phyloP scores from a whole-genome alignment of 2,888 invertebrate species.

The Trichopria drosophilae region DNA sequence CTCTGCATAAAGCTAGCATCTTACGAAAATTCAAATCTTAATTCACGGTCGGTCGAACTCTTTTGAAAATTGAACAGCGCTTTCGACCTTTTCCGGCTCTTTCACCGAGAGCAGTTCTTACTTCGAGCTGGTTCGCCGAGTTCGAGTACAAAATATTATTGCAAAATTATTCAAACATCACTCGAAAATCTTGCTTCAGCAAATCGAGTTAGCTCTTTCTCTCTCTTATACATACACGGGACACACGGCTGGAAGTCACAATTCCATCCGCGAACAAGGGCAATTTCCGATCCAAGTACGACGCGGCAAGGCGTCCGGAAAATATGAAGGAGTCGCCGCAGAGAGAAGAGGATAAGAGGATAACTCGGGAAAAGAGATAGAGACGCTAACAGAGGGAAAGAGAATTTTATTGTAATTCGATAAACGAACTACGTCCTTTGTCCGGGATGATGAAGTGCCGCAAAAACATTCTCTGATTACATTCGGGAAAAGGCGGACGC shows the following conservation, averaged over 20 bases:
- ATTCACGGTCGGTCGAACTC: too few relatives aligned
- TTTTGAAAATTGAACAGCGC: too few relatives aligned
- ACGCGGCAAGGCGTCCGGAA: constrained; percentile 17
- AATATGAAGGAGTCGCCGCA: constrained; percentile 5
- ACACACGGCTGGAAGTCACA: constrained; percentile 1
- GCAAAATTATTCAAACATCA: constrained; percentile 41
- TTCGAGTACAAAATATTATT: constrained; percentile 37
- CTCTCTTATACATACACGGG: constrained; percentile 7
- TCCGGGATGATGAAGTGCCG: too few relatives aligned
- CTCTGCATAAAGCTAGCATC: too few relatives aligned
- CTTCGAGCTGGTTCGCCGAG: constrained; percentile 3
- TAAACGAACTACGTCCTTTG: too few relatives aligned
- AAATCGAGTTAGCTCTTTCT: constrained; percentile 26
- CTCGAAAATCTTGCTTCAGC: constrained; percentile 23
- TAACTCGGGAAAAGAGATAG: too few relatives aligned
- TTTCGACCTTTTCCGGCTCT: too few relatives aligned
- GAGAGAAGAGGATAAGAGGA: too few relatives aligned
- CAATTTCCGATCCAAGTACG: constrained; percentile 15
- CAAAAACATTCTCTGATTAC: too few relatives aligned
- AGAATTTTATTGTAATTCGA: constrained; percentile 21
- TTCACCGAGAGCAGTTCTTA: too few relatives aligned
- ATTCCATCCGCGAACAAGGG: constrained; percentile 9
- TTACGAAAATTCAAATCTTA: too few relatives aligned
- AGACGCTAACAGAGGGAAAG: not conserved
- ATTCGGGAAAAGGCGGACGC: too few relatives aligned